phyloP scores from a whole-genome alignment of 2,113 vertebrate species.

The Sterrhoptilus dennistouni region DNA sequence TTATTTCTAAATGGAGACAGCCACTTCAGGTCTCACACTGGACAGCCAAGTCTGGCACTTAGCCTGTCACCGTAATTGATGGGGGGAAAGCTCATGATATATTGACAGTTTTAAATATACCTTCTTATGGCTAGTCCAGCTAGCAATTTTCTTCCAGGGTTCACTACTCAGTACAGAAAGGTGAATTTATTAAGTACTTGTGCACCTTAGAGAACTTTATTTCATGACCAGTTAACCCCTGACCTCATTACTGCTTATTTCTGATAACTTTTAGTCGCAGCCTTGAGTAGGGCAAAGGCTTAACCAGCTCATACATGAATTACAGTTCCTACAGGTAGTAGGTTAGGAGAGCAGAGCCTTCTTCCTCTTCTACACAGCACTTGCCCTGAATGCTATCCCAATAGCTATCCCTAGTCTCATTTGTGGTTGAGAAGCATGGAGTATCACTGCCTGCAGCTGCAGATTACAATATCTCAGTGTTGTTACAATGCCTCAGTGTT shows the following conservation, averaged over 20 bases:
- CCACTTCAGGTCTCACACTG: neutral
- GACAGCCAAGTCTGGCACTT: neutral
- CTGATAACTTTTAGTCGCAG: neutral
- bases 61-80: neutral
- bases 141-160: neutral
- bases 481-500: neutral
- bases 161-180: neutral
- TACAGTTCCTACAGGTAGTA: neutral
- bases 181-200: neutral
- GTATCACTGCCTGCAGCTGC: neutral
- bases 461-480: neutral
- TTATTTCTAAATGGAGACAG: neutral
- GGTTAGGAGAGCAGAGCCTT: neutral
- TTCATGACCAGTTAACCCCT: neutral
- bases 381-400: neutral
- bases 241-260: neutral
- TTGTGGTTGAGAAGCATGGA: neutral
- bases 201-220: neutral
- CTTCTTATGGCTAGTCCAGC: neutral
- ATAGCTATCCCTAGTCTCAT: neutral
- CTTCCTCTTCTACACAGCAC: neutral
- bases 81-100: neutral
- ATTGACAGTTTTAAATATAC: neutral
- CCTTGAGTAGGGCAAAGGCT: neutral
- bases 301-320: neutral